Evolutionary conservation across 2,888 invertebrate species (phyloP).

Genomic region (Zhuqinia jingwanae): DNA sequence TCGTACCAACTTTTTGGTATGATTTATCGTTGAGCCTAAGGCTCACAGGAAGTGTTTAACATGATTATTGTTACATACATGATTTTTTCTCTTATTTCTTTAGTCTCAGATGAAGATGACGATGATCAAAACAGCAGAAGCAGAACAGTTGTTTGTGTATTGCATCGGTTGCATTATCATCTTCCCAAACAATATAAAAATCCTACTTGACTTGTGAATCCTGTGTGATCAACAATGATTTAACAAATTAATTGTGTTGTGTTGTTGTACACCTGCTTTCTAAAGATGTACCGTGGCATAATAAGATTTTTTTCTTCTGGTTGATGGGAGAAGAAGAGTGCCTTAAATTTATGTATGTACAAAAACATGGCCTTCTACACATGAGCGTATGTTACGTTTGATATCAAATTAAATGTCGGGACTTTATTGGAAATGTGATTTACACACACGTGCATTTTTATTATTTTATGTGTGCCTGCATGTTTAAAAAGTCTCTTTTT

Average conservation of each 20-base stretch:
- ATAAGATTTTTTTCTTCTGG: constrained; percentile 12
- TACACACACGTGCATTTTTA: neutral
- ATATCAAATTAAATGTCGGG: neutral
- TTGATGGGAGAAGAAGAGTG: constrained; percentile 11
- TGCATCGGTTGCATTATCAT: neutral
- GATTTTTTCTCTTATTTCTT: constrained; percentile 26
- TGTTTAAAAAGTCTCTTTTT: no score
- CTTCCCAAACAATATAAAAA: neutral
- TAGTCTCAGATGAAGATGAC: neutral
- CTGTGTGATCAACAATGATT: constrained; percentile 42
- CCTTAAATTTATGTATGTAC: neutral
- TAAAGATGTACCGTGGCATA: constrained; percentile 14
- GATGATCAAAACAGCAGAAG: neutral
- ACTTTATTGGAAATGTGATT: constrained; percentile 40
- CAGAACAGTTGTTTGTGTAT: neutral
- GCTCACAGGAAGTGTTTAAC: constrained; percentile 42
- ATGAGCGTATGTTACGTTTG: neutral
- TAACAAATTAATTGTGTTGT: constrained; percentile 43
- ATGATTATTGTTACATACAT: constrained; percentile 25
- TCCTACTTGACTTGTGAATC: neutral
- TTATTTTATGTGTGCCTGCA: no score
- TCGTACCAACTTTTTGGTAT: constrained; percentile 11
- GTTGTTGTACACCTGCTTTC: constrained; percentile 31
- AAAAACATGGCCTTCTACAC: neutral
- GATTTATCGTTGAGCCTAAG: constrained; percentile 36